phyloP scores from a whole-genome alignment of 2,113 vertebrate genomes.

The Donacobius atricapilla region DNA sequence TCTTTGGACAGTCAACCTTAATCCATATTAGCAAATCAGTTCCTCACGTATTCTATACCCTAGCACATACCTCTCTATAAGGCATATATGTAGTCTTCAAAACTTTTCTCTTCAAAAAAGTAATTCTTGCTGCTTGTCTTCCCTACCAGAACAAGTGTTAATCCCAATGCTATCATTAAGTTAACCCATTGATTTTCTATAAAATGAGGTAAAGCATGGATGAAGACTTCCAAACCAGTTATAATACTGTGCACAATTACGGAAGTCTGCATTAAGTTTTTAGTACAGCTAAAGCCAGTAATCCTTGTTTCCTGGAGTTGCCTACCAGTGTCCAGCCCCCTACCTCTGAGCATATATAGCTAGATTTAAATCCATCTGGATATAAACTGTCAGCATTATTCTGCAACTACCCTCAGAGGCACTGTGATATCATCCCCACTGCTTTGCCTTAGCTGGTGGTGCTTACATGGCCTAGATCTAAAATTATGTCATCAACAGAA shows the following conservation, averaged over 20 bases:
- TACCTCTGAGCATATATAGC: neutral
- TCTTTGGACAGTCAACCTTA: neutral
- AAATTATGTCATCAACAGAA: neutral
- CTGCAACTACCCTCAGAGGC: neutral
- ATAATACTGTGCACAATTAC: neutral
- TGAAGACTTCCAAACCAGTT: neutral
- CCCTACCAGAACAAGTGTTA: neutral
- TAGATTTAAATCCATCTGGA: neutral
- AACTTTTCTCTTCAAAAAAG: neutral
- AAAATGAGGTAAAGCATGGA: neutral
- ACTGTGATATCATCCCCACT: neutral
- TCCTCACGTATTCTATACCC: neutral
- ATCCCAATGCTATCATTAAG: neutral
- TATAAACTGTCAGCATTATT: neutral
- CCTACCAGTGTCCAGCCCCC: neutral
- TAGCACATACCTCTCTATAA: neutral
- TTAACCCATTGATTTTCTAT: neutral
- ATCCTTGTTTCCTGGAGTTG: neutral
- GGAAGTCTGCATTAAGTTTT: neutral
- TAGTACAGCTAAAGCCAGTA: neutral
- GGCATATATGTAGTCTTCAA: neutral
- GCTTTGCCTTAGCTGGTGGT: neutral
- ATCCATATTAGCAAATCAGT: neutral
- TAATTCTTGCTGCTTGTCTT: neutral
- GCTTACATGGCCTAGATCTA: neutral